Evolutionary conservation across 1,140 invertebrate genomes (phyloP), one percentile per base, ranked within the genome.

Genomic region (Eciton burchellii): DNA sequence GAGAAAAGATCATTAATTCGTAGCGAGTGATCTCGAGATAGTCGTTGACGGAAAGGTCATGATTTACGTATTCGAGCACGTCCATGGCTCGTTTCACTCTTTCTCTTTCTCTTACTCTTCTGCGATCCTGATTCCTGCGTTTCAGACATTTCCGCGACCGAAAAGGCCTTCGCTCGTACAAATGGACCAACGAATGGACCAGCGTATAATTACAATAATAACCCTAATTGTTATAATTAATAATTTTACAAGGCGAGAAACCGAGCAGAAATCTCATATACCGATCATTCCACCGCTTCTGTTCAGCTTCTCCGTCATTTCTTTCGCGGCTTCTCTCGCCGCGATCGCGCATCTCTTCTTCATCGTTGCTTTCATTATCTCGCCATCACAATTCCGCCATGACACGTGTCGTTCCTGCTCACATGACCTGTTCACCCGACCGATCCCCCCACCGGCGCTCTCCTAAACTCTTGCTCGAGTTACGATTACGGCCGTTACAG

Each of bases 41-140:
- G 12, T 76, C 4, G n/a, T n/a, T n/a, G n/a, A 24, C 59, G 29
- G 1, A 62, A 65, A 45, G 63, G 59, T 19, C 45, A 16, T 54
- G 73, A 76, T 76, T 76, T 65, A 76, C 54, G 45, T 29, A 35
- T 16, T 5, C 16, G 43, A 35, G 71, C 19, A 59, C 54, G 71
- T 47, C 43, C 70, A 16, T 14, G 52, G 9, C 26, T 54, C 49
- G 9, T 45, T 11, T 16, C 35, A 8, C n/a, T n/a, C n/a, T n/a
- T n/a, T n/a, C n/a, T n/a, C n/a, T n/a, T n/a, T n/a, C n/a, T 72
- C 41, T 73, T 41, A 59, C 57, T 24, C 19, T 35, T 24, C 11
- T 21, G 12, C 43, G 57, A 62, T 19, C n/a, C 52, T 54, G 52
- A 54, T 35, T n/a, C n/a, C n/a, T n/a, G n/a, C n/a, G n/a, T n/a